A percentile compares a stretch with the other conserved stretches of the same genome.
Evolutionary conservation across 2,888 invertebrate species (phyloP).

Genomic region (Yponomeuta evonymella): DNA sequence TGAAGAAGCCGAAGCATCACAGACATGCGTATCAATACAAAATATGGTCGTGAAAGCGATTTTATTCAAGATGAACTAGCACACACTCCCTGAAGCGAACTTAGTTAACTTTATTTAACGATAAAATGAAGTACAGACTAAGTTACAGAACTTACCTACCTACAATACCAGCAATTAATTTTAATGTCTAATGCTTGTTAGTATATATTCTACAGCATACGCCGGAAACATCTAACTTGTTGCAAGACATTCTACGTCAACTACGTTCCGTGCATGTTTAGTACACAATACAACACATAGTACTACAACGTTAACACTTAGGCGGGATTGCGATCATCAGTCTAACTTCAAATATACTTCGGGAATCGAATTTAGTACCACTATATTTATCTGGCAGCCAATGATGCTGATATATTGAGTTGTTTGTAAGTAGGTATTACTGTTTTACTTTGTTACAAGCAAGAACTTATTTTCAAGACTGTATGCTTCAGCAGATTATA

Average conservation of each 20-base stretch:
- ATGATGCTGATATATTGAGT: neutral
- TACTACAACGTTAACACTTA: conserved; percentile 47
- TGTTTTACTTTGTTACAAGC: conserved; percentile 35
- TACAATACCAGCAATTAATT: no score
- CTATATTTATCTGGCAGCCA: conserved; percentile 11
- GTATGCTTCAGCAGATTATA: conserved; percentile 55
- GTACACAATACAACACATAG: conserved; percentile 37
- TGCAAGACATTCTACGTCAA: neutral
- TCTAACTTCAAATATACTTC: conserved; percentile 25
- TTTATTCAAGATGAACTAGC: neutral
- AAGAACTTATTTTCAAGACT: conserved; percentile 30
- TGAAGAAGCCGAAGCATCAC: neutral
- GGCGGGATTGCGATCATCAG: conserved; percentile 75
- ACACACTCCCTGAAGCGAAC: no score
- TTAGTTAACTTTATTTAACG: neutral
- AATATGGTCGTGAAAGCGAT: neutral
- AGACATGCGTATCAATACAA: neutral
- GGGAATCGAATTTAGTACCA: neutral
- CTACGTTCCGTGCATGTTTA: neutral
- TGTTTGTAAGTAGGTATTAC: neutral
- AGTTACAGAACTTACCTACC: no score
- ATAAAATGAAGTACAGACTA: no score
- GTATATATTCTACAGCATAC: neutral
- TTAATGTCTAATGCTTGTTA: neutral
- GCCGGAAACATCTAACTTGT: neutral